A percentile compares a stretch with the other conserved stretches of the same genome.
phyloP scores from a whole-genome alignment of 2,888 invertebrate genomes.

The Colletes collaris region DNA sequence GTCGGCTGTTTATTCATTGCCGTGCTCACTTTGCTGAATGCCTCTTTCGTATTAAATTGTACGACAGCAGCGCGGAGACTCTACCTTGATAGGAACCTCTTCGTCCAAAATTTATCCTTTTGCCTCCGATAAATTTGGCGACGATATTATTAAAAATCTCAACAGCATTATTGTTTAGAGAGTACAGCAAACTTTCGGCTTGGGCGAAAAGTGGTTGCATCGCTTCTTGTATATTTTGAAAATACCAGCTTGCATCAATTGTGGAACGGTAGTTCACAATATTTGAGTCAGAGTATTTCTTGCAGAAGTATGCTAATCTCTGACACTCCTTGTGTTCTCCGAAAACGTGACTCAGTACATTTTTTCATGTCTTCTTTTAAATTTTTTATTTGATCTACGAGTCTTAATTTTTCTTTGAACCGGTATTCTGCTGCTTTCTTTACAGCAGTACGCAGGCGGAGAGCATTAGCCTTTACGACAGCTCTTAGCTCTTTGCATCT shows the following conservation, averaged over 20 bases:
- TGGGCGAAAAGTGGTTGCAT: slow-evolving; percentile 6
- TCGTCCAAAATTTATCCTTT: slow-evolving; percentile 8
- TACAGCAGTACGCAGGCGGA: background rate
- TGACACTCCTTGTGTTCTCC: background rate
- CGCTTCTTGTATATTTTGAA: slow-evolving; percentile 2
- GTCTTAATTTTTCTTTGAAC: background rate
- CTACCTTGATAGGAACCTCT: slow-evolving; percentile 1
- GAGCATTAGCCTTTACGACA: background rate
- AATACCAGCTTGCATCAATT: background rate
- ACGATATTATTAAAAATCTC: slow-evolving; percentile 8
- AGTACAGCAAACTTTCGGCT: background rate
- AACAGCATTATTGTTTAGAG: background rate
- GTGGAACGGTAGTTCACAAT: background rate
- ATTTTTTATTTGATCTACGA: background rate
- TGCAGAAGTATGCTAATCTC: background rate
- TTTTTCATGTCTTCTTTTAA: slow-evolving; percentile 10
- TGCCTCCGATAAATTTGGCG: slow-evolving; percentile 21
- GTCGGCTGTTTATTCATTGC: background rate
- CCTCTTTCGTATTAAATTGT: slow-evolving; percentile 4
- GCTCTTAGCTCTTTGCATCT: background rate
- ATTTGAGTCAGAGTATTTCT: background rate
- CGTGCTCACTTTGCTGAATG: background rate
- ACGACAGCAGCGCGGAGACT: slow-evolving; percentile 9
- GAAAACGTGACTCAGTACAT: slow-evolving; percentile 21
- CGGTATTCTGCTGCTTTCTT: background rate